Percentiles rank a stretch among this genome's conserved stretches.
phyloP scores from a whole-genome alignment of 1,140 invertebrate genomes.

The Phocides pigmalion region DNA sequence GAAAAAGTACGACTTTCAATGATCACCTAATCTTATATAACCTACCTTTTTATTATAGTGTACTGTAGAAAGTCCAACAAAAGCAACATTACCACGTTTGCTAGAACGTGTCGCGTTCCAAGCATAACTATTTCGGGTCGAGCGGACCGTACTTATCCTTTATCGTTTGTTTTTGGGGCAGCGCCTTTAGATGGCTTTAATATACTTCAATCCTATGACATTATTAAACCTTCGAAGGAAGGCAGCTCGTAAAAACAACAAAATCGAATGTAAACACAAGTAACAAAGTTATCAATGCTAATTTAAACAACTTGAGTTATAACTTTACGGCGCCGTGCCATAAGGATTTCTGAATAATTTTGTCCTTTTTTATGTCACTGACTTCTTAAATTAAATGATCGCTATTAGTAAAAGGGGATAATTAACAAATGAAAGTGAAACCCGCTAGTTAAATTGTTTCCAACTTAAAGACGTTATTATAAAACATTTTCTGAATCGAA shows the following conservation, averaged over 20 bases:
- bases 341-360: constrained; percentile 2
- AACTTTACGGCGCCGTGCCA: neutral
- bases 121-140: constrained; percentile 31
- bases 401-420: constrained; percentile 7
- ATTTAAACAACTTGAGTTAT: neutral
- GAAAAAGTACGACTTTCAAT: neutral
- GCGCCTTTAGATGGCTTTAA: constrained; percentile 25
- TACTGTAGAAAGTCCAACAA: constrained; percentile 10
- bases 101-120: constrained; percentile 25
- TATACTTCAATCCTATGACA: constrained; percentile 27
- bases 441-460: constrained; percentile 45
- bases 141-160: constrained; percentile 32
- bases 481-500: constrained; percentile 64
- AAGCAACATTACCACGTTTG: constrained; percentile 25
- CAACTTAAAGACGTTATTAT: constrained; percentile 50
- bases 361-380: neutral
- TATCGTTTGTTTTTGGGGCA: constrained; percentile 31
- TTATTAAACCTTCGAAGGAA: constrained; percentile 11
- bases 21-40: neutral
- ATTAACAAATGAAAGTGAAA: constrained; percentile 9
- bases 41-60: neutral
- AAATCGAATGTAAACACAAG: neutral
- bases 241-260: constrained; percentile 9
- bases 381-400: neutral
- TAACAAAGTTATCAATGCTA: neutral